Evolutionary conservation across 1,140 invertebrate species (phyloP).

Genomic region (Nasonia longicornis): DNA sequence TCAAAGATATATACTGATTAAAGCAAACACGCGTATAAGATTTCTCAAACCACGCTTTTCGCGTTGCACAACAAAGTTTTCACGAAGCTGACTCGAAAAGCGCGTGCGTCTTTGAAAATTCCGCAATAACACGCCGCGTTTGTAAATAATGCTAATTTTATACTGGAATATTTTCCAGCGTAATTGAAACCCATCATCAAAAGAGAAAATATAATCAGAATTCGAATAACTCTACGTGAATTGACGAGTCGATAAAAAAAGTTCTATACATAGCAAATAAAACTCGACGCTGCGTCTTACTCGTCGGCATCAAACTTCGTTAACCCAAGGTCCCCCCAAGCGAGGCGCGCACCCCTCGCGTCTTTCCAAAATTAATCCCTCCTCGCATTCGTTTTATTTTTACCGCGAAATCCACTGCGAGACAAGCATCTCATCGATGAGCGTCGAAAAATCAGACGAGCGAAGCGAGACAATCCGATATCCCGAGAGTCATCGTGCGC

Average conservation of each 20-base stretch:
- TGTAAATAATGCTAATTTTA: no score
- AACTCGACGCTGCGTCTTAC: not conserved
- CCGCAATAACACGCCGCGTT: not conserved
- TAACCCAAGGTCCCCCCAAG: not conserved
- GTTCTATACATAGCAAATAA: not conserved
- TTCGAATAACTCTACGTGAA: no score
- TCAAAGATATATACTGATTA: not conserved
- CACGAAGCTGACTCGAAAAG: no score
- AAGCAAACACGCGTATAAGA: not conserved
- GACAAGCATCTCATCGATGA: not conserved
- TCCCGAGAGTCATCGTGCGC: not conserved
- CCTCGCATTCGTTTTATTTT: not conserved
- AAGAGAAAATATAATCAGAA: no score
- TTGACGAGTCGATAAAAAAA: no score
- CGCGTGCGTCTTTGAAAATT: not conserved
- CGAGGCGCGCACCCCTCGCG: not conserved
- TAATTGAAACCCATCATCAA: no score
- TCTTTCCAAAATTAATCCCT: constrained; percentile 7
- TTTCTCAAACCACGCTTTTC: not conserved
- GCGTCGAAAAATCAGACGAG: no score
- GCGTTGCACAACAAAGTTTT: not conserved
- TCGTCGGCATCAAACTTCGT: not conserved
- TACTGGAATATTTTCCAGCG: no score
- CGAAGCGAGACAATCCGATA: not conserved
- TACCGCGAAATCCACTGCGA: not conserved